Evolutionary conservation across 2,888 invertebrate species (phyloP).

Genomic region (Lasioglossum figueresi): DNA sequence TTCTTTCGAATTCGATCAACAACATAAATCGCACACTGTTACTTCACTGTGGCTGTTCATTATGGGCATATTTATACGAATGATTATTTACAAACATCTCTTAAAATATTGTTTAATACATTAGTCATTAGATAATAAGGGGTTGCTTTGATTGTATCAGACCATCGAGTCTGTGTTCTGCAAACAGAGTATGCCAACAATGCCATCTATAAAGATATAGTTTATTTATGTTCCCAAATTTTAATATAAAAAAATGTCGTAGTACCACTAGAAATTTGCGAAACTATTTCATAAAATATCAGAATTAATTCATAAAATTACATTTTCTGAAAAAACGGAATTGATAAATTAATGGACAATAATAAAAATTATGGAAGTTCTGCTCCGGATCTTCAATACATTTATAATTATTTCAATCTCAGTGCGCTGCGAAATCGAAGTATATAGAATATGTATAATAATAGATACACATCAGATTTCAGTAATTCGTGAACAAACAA

Average conservation of each 20-base stretch:
- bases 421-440: background rate
- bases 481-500: background rate
- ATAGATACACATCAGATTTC: background rate
- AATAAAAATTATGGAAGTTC: background rate
- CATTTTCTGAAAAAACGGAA: background rate
- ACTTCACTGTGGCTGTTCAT: constrained; percentile 20
- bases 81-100: constrained; percentile 30
- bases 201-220: constrained; percentile 42
- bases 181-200: constrained; percentile 31
- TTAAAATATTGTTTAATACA: constrained; percentile 17
- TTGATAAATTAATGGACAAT: background rate
- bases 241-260: background rate
- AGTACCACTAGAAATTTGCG: background rate
- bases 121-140: constrained; percentile 8
- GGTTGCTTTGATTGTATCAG: constrained; percentile 12
- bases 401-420: background rate
- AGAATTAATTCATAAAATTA: constrained; percentile 1
- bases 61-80: background rate
- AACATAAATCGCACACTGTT: constrained; percentile 46
- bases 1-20: constrained; percentile 25
- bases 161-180: constrained; percentile 2
- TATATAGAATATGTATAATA: no score
- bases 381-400: background rate
- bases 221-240: background rate
- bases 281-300: background rate